A percentile compares a stretch with the other conserved stretches of the same genome.
phyloP scores from a whole-genome alignment of 2,113 vertebrate genomes.

The Catagonus wagneri region DNA sequence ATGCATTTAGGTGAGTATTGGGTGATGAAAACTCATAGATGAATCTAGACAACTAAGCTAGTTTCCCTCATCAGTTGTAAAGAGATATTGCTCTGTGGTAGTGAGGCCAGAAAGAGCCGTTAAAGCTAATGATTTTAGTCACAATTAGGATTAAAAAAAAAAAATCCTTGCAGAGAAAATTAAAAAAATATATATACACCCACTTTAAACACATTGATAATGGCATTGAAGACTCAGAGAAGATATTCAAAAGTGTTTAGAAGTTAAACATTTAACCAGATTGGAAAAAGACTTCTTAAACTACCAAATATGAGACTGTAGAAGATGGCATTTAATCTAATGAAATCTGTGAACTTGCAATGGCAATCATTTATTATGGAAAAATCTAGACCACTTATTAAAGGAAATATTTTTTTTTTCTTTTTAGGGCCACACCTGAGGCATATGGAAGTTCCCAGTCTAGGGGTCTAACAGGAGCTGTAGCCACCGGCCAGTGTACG shows the following conservation, averaged over 20 bases:
- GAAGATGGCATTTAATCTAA: conserved; percentile 1
- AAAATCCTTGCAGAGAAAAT: conserved; percentile 49
- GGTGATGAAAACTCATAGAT: background rate
- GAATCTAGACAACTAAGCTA: conserved; percentile 15
- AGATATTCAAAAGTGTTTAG: background rate
- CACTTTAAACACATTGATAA: background rate
- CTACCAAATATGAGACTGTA: background rate
- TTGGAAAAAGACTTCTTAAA: background rate
- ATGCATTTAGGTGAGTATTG: background rate
- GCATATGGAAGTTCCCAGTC: too few species aligned
- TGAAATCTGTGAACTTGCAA: background rate
- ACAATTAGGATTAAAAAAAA: background rate
- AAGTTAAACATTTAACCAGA: background rate
- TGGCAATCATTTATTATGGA: background rate
- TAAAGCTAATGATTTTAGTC: background rate
- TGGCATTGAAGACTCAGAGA: background rate
- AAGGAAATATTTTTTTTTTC: background rate
- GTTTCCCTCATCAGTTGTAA: background rate
- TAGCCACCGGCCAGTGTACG: too few species aligned
- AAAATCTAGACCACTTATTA: background rate
- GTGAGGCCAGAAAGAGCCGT: background rate
- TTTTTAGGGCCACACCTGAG: too few species aligned
- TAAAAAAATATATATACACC: background rate
- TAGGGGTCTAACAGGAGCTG: too few species aligned
- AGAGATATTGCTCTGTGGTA: background rate